A percentile compares a stretch with the other conserved stretches of the same genome.
phyloP scores from a whole-genome alignment of 2,888 invertebrate genomes.

The Gnatocerus cornutus region DNA sequence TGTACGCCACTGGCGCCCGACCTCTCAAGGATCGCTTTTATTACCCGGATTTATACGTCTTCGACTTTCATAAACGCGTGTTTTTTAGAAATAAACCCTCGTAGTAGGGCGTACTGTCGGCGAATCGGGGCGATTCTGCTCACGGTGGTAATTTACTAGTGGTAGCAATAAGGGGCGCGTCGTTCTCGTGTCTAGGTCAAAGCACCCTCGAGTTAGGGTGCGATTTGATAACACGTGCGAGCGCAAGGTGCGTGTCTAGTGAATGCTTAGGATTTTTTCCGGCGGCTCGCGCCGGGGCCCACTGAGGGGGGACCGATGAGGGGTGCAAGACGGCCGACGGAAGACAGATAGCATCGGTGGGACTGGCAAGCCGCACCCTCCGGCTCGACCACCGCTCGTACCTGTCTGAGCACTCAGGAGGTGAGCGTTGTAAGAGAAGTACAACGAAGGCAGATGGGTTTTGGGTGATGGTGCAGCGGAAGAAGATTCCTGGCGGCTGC shows the following conservation, averaged over 20 bases:
- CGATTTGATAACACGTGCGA: constrained; percentile 64
- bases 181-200: constrained; percentile 49
- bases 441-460: constrained; percentile 2
- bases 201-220: constrained; percentile 58
- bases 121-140: constrained; percentile 23
- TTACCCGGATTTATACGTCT: constrained; percentile 38
- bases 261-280: constrained; percentile 63
- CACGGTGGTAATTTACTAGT: constrained; percentile 21
- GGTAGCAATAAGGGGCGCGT: constrained; percentile 4
- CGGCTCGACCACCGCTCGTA: constrained; percentile 48
- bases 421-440: constrained; percentile 1
- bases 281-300: constrained; percentile 59
- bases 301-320: constrained; percentile 57
- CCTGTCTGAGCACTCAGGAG: constrained; percentile 42
- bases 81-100: constrained; percentile 23
- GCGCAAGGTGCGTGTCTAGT: constrained; percentile 62
- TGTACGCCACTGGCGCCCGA: constrained; percentile 32
- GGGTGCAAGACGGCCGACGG: constrained; percentile 62
- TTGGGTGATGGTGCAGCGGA: constrained; percentile 5
- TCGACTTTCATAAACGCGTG: constrained; percentile 35
- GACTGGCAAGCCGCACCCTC: constrained; percentile 65
- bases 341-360: constrained; percentile 66
- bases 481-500: neutral
- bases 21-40: constrained; percentile 32
- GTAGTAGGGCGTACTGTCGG: constrained; percentile 8